These are phyloP conservation scores for Hirtodrosophila trivittata DNA, from an alignment of 2,888 invertebrate genomes.

Conservation along the genomic window DNA sequence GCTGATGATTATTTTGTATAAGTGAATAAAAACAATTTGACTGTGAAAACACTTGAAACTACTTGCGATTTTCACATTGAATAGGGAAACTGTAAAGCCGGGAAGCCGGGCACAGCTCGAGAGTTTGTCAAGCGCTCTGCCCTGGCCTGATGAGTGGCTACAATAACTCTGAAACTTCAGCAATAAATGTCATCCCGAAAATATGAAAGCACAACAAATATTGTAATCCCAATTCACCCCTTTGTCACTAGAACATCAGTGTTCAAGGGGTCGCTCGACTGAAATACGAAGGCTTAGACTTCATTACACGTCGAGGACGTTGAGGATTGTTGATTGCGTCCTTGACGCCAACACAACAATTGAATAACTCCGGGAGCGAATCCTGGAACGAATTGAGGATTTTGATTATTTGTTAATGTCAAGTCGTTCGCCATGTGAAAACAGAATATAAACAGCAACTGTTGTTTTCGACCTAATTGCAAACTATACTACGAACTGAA, in stretches of 20 bases:
- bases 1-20: conserved; percentile 63
- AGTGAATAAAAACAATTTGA: conserved; percentile 77
- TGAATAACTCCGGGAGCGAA: too few relatives aligned
- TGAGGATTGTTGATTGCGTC: conserved; percentile 6
- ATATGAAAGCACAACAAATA: conserved; percentile 61
- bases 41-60: conserved; percentile 75
- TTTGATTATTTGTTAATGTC: conserved; percentile 46
- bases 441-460: too few relatives aligned
- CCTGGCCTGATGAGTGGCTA: conserved; percentile 36
- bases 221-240: conserved; percentile 65
- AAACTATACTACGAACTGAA: too few relatives aligned
- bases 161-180: conserved; percentile 45
- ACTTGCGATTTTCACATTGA: conserved; percentile 63
- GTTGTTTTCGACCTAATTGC: too few relatives aligned
- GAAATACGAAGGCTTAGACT: conserved; percentile 19
- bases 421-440: conserved; percentile 24
- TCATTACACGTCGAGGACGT: conserved; percentile 22
- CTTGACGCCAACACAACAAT: too few relatives aligned
- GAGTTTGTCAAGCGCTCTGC: conserved; percentile 33
- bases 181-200: conserved; percentile 70
- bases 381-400: conserved; percentile 48
- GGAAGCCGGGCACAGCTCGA: conserved; percentile 31
- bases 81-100: conserved; percentile 11
- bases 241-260: conserved; percentile 47
- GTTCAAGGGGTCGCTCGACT: conserved; percentile 13